phyloP scores from a whole-genome alignment of 2,113 vertebrate genomes.

The Calidris pygmaea region DNA sequence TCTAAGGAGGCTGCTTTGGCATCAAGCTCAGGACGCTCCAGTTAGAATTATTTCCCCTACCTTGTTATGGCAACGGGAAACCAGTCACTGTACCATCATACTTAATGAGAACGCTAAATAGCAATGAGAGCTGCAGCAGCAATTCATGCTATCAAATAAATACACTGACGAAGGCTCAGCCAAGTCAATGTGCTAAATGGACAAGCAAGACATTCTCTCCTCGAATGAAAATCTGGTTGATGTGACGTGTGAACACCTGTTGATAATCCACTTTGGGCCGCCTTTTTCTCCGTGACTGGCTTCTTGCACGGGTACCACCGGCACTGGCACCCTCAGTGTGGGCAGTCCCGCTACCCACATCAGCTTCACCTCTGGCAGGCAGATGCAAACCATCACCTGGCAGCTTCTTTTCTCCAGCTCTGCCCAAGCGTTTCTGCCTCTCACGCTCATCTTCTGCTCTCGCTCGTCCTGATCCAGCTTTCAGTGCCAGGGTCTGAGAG shows the following conservation, averaged over 20 bases:
- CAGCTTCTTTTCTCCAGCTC: constrained; percentile 60
- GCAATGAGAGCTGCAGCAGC: constrained; percentile 34
- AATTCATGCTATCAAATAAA: constrained; percentile 69
- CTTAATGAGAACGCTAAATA: constrained; percentile 35
- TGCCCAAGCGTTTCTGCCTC: constrained; percentile 31
- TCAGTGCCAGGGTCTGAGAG: constrained; percentile 58
- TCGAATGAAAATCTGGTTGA: constrained; percentile 95
- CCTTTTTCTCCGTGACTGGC: constrained; percentile 67
- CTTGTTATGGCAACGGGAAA: background rate
- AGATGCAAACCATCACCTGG: constrained; percentile 53
- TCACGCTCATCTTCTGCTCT: constrained; percentile 38
- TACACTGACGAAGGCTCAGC: background rate
- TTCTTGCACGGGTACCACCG: constrained; percentile 51
- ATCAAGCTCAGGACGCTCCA: constrained; percentile 4
- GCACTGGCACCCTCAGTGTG: constrained; percentile 64
- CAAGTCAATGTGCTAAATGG: constrained; percentile 80
- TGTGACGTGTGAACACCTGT: constrained; percentile 88
- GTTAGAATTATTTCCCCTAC: background rate
- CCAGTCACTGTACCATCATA: background rate
- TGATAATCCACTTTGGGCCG: constrained; percentile 85
- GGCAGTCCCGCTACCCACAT: constrained; percentile 67
- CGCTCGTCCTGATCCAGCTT: constrained; percentile 62
- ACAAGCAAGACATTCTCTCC: constrained; percentile 95
- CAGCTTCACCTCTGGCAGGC: constrained; percentile 65
- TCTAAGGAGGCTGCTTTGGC: background rate